Evolutionary conservation across 2,888 invertebrate genomes (phyloP).

Genomic region (Drosophila neoperkinsi): DNA sequence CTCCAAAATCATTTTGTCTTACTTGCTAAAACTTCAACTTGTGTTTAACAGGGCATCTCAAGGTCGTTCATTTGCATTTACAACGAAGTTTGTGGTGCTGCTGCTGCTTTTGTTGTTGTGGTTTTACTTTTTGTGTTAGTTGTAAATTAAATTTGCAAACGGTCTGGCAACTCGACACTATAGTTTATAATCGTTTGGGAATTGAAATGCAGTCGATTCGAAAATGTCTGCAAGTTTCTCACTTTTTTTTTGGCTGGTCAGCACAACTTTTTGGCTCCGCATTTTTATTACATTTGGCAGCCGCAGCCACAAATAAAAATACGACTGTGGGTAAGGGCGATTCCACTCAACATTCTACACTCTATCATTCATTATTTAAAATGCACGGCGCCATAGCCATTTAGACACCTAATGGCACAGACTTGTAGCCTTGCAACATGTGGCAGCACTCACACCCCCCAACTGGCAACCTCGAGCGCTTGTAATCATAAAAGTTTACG

Average conservation of each 20-base stretch:
- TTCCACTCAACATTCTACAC: conserved; percentile 15
- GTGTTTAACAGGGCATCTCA: conserved; percentile 1
- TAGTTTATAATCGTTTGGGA: conserved; percentile 81
- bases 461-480: conserved; percentile 28
- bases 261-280: conserved; percentile 62
- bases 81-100: neutral
- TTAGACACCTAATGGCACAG: conserved; percentile 47
- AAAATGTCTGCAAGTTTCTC: conserved; percentile 62
- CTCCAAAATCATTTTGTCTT: neutral
- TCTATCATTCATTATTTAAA: conserved; percentile 76
- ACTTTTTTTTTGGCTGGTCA: conserved; percentile 53
- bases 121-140: conserved; percentile 50
- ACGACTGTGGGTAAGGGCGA: conserved; percentile 4
- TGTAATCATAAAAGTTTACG: conserved; percentile 79
- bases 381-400: conserved; percentile 71
- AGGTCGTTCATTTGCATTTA: neutral
- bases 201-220: conserved; percentile 78
- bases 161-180: conserved; percentile 65
- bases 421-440: conserved; percentile 58
- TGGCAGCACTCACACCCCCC: conserved; percentile 37
- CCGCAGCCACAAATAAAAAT: conserved; percentile 5
- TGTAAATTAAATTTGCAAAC: conserved; percentile 80
- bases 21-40: neutral
- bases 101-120: conserved; percentile 38
- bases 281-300: conserved; percentile 72